Conservation (phyloP, 2,113 vertebrate genomes). For the Scytalopus superciliaris region DNA sequence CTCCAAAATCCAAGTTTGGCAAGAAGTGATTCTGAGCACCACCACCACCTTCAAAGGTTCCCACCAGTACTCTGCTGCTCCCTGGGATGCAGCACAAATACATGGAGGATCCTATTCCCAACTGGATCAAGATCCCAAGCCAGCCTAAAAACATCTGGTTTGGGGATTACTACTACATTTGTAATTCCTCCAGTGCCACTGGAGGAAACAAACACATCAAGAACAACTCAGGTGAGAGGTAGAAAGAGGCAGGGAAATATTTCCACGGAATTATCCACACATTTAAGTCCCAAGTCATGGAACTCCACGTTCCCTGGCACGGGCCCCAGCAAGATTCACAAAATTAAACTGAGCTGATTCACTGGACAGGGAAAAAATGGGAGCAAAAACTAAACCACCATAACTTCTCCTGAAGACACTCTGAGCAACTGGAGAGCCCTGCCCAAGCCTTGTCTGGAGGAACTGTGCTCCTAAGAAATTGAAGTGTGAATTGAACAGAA, state of each 20-base stretch:
- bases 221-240: neutral
- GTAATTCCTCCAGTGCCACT: neutral
- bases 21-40: neutral
- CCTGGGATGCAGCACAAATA: neutral
- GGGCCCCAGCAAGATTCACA: neutral
- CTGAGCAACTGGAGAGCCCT: neutral
- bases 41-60: neutral
- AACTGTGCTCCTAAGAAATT: neutral
- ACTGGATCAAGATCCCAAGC: rapidly evolving
- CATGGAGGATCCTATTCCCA: neutral
- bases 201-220: neutral
- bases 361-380: neutral
- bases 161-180: neutral
- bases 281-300: neutral
- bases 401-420: neutral
- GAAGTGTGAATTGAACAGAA: no score
- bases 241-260: neutral
- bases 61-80: neutral
- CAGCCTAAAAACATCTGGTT: neutral
- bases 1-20: neutral
- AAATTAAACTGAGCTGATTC: neutral
- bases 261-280: rapidly evolving
- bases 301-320: neutral
- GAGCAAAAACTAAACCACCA: neutral
- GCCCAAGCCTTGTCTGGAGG: neutral